A percentile compares a stretch with the other conserved stretches of the same genome.
Conservation (phyloP, 2,888 invertebrate species). For the Agonopterix heracliana region DNA sequence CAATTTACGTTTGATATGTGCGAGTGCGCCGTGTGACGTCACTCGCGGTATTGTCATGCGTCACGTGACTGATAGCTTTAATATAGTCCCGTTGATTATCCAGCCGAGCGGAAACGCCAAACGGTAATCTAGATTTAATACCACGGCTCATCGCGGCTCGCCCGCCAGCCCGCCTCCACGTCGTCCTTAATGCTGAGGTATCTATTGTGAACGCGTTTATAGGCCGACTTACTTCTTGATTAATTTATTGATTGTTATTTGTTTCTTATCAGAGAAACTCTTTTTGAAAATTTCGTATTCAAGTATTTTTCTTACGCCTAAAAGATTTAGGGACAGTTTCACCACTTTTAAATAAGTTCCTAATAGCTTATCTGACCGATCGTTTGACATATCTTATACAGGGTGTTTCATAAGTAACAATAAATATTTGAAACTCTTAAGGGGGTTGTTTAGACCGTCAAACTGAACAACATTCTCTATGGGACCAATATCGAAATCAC, state of each 20-base stretch:
- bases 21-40: conserved; percentile 46
- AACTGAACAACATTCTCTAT: no score
- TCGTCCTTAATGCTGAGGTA: conserved; percentile 7
- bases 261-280: neutral
- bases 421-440: no score
- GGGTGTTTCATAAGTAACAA: no score
- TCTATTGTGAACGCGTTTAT: conserved; percentile 1
- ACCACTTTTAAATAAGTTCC: no score
- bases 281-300: no score
- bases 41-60: conserved; percentile 50
- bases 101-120: conserved; percentile 62
- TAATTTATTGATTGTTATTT: neutral
- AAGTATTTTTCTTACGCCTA: no score
- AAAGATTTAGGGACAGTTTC: no score
- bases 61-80: conserved; percentile 71
- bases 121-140: conserved; percentile 73
- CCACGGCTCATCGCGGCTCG: conserved; percentile 55
- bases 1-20: conserved; percentile 46
- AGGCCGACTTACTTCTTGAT: neutral
- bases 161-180: neutral
- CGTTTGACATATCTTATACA: no score
- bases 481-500: no score
- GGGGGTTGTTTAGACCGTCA: no score
- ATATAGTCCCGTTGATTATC: conserved; percentile 71
- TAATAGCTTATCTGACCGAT: no score